Conservation (phyloP, 1,140 invertebrate genomes). For the Trissolcus basalis region DNA sequence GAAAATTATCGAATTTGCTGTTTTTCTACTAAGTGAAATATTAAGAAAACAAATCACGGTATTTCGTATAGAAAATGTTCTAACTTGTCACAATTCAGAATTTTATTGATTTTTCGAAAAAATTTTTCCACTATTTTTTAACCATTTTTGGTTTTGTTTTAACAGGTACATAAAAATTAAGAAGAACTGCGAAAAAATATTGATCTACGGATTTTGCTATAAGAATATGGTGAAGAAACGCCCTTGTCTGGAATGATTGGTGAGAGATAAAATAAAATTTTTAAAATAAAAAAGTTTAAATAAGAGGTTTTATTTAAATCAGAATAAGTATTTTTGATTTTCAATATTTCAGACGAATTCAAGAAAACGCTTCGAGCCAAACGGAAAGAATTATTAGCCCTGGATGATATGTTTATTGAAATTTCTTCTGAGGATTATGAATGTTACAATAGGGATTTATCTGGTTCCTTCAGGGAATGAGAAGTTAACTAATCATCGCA, state of each 20-base stretch:
- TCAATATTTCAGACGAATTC: conserved; percentile 73
- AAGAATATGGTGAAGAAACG: conserved; percentile 89
- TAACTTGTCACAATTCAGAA: no score
- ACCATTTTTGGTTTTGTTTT: no score
- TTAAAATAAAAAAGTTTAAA: no score
- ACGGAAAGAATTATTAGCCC: conserved; percentile 81
- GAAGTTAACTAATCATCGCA: conserved; percentile 85
- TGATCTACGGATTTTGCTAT: conserved; percentile 85
- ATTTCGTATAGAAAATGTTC: no score
- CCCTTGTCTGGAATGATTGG: conserved; percentile 88
- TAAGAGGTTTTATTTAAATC: no score
- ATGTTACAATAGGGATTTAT: conserved; percentile 81
- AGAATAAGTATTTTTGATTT: no score
- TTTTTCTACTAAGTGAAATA: conserved; percentile 88
- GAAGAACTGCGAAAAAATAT: conserved; percentile 79
- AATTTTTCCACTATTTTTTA: no score
- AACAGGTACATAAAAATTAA: conserved; percentile 32
- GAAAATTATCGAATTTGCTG: conserved; percentile 86
- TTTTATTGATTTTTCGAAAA: no score
- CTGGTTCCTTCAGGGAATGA: conserved; percentile 87
- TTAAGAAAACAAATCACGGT: conserved; percentile 74
- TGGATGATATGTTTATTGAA: conserved; percentile 88
- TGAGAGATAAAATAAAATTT: conserved; percentile 55
- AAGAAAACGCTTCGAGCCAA: conserved; percentile 81
- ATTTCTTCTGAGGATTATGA: conserved; percentile 79